A percentile compares a stretch with the other conserved stretches of the same genome.
Conservation (phyloP, 2,797 vertebrate genomes). For the Kryptolebias ocellatus region DNA sequence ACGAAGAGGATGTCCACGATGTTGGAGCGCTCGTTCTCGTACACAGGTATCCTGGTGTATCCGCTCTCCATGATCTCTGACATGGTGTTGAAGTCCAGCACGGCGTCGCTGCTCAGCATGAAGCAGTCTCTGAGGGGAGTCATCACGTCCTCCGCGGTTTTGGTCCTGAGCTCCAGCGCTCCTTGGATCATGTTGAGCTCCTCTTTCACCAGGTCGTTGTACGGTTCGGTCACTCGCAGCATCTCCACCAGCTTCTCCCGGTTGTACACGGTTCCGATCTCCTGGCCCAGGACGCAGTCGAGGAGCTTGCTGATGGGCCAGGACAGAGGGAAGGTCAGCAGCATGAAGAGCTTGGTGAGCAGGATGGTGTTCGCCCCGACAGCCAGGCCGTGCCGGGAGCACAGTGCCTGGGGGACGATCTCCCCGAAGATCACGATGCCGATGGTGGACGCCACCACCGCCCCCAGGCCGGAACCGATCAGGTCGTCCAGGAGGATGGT, state of each 20-base stretch:
- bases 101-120: constrained; percentile 91
- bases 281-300: constrained; percentile 92
- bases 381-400: constrained; percentile 93
- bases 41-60: constrained; percentile 95
- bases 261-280: constrained; percentile 97
- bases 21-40: constrained; percentile 90
- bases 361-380: constrained; percentile 94
- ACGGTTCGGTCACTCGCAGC: constrained; percentile 94
- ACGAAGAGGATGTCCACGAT: constrained; percentile 96
- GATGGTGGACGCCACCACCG: constrained; percentile 90
- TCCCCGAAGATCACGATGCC: constrained; percentile 97
- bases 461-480: constrained; percentile 88
- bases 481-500: constrained; percentile 95
- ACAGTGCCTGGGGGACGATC: constrained; percentile 95
- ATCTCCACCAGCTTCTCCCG: constrained; percentile 97
- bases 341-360: constrained; percentile 94
- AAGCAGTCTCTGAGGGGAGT: constrained; percentile 90
- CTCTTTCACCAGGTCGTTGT: constrained; percentile 94
- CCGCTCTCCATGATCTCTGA: constrained; percentile 98
- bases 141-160: constrained; percentile 96
- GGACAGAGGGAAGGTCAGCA: constrained; percentile 92
- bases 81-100: constrained; percentile 98
- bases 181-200: constrained; percentile 99
- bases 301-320: constrained; percentile 94
- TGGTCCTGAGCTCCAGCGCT: constrained; percentile 93